phyloP scores from a whole-genome alignment of 35 echinoderm and acorn worm genomes.

The Hemicentrotus pulcherrimus region DNA sequence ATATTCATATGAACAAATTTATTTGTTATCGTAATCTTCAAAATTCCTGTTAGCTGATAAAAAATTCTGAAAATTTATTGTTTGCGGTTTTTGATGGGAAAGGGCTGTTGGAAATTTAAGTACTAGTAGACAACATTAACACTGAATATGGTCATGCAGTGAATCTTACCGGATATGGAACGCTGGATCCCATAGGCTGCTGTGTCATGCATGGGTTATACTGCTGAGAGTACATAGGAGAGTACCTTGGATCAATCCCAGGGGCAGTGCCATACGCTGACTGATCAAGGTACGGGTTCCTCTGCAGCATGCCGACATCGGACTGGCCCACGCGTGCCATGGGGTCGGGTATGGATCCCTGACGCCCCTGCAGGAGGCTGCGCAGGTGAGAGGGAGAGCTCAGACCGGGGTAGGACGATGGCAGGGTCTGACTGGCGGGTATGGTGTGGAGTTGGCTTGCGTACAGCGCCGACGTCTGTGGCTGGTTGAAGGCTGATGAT shows the following conservation, averaged over 20 bases:
- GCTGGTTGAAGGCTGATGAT: constrained; percentile 35
- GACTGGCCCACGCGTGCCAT: constrained; percentile 28
- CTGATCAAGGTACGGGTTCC: constrained; percentile 35
- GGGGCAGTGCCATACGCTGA: constrained; percentile 1
- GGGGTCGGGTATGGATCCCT: neutral
- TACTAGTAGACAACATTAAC: no score
- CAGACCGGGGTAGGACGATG: constrained; percentile 30
- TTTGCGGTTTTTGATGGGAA: no score
- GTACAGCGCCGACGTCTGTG: neutral
- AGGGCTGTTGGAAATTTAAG: no score
- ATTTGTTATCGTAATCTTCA: no score
- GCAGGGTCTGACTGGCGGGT: constrained; percentile 36
- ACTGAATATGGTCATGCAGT: neutral
- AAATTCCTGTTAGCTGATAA: no score
- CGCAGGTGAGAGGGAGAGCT: constrained; percentile 28
- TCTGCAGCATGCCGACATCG: constrained; percentile 26
- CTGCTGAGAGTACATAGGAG: constrained; percentile 45
- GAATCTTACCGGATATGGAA: constrained; percentile 26
- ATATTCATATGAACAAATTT: no score
- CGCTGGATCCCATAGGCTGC: neutral
- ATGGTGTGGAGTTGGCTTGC: neutral
- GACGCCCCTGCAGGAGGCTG: neutral
- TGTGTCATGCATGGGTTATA: constrained; percentile 17
- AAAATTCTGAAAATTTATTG: no score
- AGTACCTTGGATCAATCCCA: constrained; percentile 32